These are phyloP conservation scores for Scaptomyza reducta DNA, from an alignment of 2,888 invertebrate genomes.

Conservation along the genomic window DNA sequence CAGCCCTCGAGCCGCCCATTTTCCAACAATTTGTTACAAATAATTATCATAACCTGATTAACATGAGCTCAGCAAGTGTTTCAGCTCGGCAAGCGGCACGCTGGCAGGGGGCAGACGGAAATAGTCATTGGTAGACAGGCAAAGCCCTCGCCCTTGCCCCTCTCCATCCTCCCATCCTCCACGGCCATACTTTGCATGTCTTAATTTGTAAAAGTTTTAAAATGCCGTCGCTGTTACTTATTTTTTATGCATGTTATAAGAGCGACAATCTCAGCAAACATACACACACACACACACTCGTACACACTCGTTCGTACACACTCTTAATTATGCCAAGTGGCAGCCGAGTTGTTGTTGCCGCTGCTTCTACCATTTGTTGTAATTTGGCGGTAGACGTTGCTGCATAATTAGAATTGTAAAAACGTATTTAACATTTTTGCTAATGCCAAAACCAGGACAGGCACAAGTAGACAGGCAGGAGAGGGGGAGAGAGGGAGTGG, in stretches of 20 bases:
- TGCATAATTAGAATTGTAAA: slow-evolving; percentile 78
- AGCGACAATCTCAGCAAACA: slow-evolving; percentile 69
- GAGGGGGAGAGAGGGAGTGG: background rate
- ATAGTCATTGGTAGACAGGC: slow-evolving; percentile 46
- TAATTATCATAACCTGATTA: slow-evolving; percentile 85
- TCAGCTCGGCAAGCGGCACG: slow-evolving; percentile 5
- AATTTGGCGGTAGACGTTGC: slow-evolving; percentile 71
- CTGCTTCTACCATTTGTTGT: slow-evolving; percentile 58
- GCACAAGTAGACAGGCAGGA: background rate
- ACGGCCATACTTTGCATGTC: slow-evolving; percentile 43
- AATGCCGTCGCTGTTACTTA: slow-evolving; percentile 70
- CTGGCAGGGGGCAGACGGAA: slow-evolving; percentile 48
- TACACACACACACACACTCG: slow-evolving; percentile 29
- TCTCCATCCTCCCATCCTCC: background rate
- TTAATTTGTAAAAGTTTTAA: slow-evolving; percentile 76
- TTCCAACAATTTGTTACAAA: slow-evolving; percentile 83
- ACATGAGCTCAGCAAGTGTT: slow-evolving; percentile 81
- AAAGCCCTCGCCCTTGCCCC: slow-evolving; percentile 7
- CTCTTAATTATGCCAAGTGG: slow-evolving; percentile 77
- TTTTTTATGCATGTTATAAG: slow-evolving; percentile 81
- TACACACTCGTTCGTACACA: slow-evolving; percentile 27
- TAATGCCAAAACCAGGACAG: slow-evolving; percentile 29
- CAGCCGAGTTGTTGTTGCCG: slow-evolving; percentile 44
- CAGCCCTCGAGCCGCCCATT: slow-evolving; percentile 40
- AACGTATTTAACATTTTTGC: slow-evolving; percentile 61